Conservation (phyloP, 2,113 vertebrate genomes). For the Prietella phreatophila region DNA sequence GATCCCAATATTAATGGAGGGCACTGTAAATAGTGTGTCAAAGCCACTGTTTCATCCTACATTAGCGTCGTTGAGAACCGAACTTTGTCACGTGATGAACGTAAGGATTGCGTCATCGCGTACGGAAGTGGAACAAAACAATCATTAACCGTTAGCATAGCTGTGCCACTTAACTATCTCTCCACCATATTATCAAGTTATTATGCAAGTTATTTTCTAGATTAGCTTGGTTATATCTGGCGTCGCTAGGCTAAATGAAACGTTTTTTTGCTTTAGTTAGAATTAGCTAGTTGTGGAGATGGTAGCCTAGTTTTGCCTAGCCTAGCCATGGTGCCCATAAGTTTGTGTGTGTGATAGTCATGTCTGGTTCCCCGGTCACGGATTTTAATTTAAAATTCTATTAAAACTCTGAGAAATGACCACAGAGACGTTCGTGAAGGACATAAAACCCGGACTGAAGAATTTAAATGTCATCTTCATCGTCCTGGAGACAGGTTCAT, state of each 20-base stretch:
- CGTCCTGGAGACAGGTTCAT: conserved; percentile 81
- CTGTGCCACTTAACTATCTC: background rate
- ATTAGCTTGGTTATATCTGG: too few species aligned
- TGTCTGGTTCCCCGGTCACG: background rate
- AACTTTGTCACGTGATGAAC: background rate
- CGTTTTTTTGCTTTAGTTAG: background rate
- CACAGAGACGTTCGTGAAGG: conserved; percentile 67
- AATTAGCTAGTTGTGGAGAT: background rate
- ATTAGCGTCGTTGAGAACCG: background rate
- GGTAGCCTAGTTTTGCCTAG: background rate
- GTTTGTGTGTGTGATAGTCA: background rate
- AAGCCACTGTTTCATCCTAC: too few species aligned
- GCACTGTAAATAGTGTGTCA: background rate
- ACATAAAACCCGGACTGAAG: conserved; percentile 82
- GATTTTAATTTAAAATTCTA: background rate
- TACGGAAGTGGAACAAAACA: conserved; percentile 13
- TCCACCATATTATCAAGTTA: background rate
- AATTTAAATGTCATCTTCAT: conserved; percentile 84
- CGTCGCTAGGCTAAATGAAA: background rate
- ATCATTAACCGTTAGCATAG: conserved; percentile 1
- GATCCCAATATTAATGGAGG: too few species aligned
- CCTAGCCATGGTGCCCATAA: background rate
- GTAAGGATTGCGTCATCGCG: background rate
- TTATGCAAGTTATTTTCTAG: background rate
- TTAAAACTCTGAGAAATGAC: conserved; percentile 42